A percentile compares a stretch with the other conserved stretches of the same genome.
phyloP scores from a whole-genome alignment of 2,113 vertebrate species.

The Ammodytes dubius region DNA sequence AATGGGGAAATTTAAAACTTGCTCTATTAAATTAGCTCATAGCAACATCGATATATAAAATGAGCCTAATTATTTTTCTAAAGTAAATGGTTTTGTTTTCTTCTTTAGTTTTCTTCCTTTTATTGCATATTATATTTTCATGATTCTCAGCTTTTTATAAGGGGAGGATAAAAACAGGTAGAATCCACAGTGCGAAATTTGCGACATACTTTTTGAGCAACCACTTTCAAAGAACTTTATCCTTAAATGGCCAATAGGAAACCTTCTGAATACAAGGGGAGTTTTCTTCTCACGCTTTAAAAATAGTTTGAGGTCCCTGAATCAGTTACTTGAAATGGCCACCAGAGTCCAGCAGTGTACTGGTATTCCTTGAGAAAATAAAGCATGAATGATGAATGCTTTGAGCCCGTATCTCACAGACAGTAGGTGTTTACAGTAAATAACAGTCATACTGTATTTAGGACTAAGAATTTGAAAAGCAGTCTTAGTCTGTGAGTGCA shows the following conservation, averaged over 20 bases:
- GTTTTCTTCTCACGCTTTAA: neutral
- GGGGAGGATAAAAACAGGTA: neutral
- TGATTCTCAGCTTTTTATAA: neutral
- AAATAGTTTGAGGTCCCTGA: neutral
- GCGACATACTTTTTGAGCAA: neutral
- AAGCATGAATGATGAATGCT: neutral
- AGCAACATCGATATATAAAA: neutral
- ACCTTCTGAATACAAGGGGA: neutral
- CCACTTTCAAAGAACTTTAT: neutral
- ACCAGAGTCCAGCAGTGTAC: slow-evolving; percentile 68
- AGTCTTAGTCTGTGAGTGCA: neutral
- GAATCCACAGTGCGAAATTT: neutral
- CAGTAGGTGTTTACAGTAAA: neutral
- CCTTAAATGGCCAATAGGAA: neutral
- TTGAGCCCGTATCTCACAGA: neutral
- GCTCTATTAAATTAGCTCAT: neutral
- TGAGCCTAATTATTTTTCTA: neutral
- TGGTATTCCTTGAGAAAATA: neutral
- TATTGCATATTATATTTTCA: neutral
- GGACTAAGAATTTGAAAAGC: neutral
- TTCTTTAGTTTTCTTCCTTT: neutral
- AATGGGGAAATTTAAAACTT: neutral
- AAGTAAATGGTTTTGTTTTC: neutral
- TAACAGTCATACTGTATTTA: neutral
- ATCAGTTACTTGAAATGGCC: slow-evolving; percentile 51